Evolutionary conservation across 2,888 invertebrate species (phyloP).

Genomic region (Scaeva pyrastri): DNA sequence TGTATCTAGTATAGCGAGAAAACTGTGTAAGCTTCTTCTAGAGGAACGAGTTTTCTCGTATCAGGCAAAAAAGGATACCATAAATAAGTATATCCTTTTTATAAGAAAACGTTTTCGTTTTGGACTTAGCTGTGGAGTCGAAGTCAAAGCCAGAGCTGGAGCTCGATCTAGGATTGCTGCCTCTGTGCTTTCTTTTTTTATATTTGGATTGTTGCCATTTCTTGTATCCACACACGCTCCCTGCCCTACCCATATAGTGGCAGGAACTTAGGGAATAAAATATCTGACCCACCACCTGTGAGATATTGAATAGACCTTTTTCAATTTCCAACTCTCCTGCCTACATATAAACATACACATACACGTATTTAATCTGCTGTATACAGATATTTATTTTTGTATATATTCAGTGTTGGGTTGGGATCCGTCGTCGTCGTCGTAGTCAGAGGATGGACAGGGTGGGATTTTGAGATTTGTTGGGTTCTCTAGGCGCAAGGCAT

Average conservation of each 20-base stretch:
- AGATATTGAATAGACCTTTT: slow-evolving; percentile 52
- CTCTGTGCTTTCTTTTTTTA: slow-evolving; percentile 42
- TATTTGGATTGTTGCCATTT: slow-evolving; percentile 52
- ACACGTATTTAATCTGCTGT: neutral
- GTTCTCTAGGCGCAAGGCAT: slow-evolving; percentile 3
- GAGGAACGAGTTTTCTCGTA: neutral
- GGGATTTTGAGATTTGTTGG: slow-evolving; percentile 14
- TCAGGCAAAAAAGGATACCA: slow-evolving; percentile 35
- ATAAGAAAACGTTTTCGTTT: slow-evolving; percentile 61
- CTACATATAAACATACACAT: slow-evolving; percentile 14
- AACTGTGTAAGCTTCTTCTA: slow-evolving; percentile 19
- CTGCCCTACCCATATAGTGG: neutral
- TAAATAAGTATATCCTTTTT: slow-evolving; percentile 50
- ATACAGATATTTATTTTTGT: neutral
- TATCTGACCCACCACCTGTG: slow-evolving; percentile 52
- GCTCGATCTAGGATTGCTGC: too few species aligned
- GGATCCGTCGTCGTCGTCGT: too few species aligned
- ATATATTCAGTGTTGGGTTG: neutral
- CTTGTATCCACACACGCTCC: neutral
- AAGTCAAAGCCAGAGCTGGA: too few species aligned
- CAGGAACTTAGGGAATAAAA: slow-evolving; percentile 26
- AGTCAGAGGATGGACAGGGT: neutral
- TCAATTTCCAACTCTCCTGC: slow-evolving; percentile 42
- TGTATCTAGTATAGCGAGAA: neutral
- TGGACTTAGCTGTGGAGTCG: slow-evolving; percentile 63